Percentiles rank a stretch among this genome's conserved stretches.
Conservation (phyloP, 2,113 vertebrate genomes). For the Halichoerus grypus region DNA sequence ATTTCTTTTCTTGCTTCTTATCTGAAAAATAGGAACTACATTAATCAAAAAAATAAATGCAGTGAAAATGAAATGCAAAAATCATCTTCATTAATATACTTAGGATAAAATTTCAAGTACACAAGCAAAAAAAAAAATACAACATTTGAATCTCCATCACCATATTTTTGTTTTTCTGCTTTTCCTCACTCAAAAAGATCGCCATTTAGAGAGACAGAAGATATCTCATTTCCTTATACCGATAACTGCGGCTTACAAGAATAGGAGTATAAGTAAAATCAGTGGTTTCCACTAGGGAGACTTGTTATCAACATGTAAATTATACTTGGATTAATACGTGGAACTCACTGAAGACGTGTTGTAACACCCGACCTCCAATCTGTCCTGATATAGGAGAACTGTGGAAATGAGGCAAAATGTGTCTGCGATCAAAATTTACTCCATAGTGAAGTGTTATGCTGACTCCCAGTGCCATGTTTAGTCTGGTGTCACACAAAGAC, state of each 20-base stretch:
- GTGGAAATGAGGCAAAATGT: not conserved
- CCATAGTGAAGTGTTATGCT: slow-evolving; percentile 8
- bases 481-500: slow-evolving; percentile 24
- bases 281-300: not conserved
- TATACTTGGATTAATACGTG: not conserved
- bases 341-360: not conserved
- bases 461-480: slow-evolving; percentile 22
- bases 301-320: slow-evolving; percentile 21
- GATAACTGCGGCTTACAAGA: not conserved
- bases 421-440: slow-evolving; percentile 33
- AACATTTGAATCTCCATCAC: not conserved
- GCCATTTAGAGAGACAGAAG: not conserved
- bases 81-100: slow-evolving; percentile 69
- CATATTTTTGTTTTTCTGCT: not conserved
- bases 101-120: slow-evolving; percentile 43
- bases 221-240: not conserved
- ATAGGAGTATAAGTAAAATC: not conserved
- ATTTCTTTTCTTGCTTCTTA: slow-evolving; percentile 68
- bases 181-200: not conserved
- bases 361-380: not conserved
- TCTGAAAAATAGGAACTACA: slow-evolving; percentile 68
- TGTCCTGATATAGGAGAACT: not conserved
- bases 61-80: slow-evolving; percentile 80
- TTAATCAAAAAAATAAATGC: slow-evolving; percentile 79
- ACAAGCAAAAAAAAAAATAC: not conserved